Evolutionary conservation across 37 sponge, comb jelly and placozoan genomes (phyloP), one percentile per base, ranked within the genome.

Genomic region (Mnemiopsis leidyi): DNA sequence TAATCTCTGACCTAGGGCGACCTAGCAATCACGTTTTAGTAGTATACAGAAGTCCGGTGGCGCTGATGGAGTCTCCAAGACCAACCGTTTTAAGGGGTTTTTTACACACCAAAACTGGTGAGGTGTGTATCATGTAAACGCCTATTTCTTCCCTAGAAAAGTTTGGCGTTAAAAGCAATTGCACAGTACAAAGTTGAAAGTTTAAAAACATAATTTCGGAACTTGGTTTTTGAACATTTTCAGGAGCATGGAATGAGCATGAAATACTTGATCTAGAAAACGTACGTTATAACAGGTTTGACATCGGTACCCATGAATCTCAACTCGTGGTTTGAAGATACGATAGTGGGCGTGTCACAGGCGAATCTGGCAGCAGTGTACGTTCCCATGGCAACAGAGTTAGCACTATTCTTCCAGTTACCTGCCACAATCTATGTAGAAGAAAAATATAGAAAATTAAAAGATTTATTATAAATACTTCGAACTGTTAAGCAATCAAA

Each of bases 1-100:
- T n/a, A n/a, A n/a, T n/a, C n/a, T n/a, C n/a, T n/a, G n/a, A n/a
- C n/a, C n/a, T n/a, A n/a, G n/a, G n/a, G n/a, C n/a, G n/a, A n/a
- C n/a, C n/a, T n/a, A n/a, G n/a, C n/a, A n/a, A n/a, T n/a, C n/a
- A n/a, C n/a, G n/a, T 48, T 48, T 13, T 48, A 13, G n/a, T 29
- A 28, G 75, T 71, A 24, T 96, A 92, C 26, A 96, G 38, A 0
- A 97, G 95, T 68, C 96, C 98, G 0, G 94, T 85, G 16, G 96
- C 76, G 7, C 97, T 96, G 31, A 97, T 96, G 20, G 98, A 97
- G 79, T 97, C 98, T 23, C 98, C 98, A 13, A 97, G 93, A 0
- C 98, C 98, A 0, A 97, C 98, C 33, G 98, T 97, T 61, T 95
- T 96, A 23, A 93, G 38, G 20, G 98, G 98, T 26, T 92, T 68